phyloP scores from a whole-genome alignment of 1,140 invertebrate genomes.

The Tetramorium alpestre region DNA sequence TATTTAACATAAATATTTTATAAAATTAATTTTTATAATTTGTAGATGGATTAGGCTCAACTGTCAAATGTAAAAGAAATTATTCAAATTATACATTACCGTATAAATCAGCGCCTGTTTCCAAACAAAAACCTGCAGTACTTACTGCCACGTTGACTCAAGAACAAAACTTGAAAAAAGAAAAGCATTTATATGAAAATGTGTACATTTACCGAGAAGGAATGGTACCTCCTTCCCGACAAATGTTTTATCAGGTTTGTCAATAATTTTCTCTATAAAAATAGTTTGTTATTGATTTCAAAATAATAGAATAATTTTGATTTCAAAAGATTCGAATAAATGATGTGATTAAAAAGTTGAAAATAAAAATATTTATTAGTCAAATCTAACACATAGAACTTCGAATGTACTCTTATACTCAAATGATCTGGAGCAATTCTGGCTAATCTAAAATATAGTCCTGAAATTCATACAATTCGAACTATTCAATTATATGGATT shows the following conservation, averaged over 20 bases:
- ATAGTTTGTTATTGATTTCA: background rate
- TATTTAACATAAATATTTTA: background rate
- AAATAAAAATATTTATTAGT: background rate
- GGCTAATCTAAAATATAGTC: background rate
- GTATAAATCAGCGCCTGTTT: constrained; percentile 83
- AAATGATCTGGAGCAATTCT: background rate
- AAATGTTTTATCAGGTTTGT: constrained; percentile 93
- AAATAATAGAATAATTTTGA: background rate
- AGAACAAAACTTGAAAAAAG: constrained; percentile 74
- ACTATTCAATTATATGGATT: background rate
- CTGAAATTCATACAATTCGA: background rate
- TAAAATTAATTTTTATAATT: constrained; percentile 11
- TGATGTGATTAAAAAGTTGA: background rate
- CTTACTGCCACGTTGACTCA: constrained; percentile 79
- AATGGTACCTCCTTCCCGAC: constrained; percentile 90
- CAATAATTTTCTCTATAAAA: background rate
- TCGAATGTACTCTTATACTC: background rate
- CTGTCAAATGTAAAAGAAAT: constrained; percentile 87
- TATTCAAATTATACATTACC: constrained; percentile 86
- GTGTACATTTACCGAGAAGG: constrained; percentile 90
- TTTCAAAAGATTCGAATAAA: background rate
- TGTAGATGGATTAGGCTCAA: constrained; percentile 86
- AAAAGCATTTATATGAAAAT: constrained; percentile 82
- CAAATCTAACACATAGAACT: too few species aligned
- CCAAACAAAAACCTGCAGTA: constrained; percentile 82